Percentiles rank a stretch among this genome's conserved stretches.
These are phyloP conservation scores for Amniataba percoides DNA, from an alignment of 2,797 vertebrate species.

Conservation along the genomic window DNA sequence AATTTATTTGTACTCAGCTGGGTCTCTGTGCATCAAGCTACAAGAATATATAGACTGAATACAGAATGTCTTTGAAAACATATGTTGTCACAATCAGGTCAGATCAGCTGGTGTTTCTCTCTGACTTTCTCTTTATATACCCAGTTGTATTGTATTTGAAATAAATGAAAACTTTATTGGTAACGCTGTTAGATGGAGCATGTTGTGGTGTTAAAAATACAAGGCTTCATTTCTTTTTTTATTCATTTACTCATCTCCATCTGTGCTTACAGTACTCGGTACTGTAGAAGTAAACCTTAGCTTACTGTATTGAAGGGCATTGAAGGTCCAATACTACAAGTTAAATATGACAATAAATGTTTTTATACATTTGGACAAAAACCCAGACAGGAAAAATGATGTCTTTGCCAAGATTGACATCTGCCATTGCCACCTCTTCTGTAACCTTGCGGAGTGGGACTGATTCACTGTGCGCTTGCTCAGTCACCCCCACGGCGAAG, in stretches of 20 bases:
- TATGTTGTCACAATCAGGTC: background rate
- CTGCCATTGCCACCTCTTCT: conserved; percentile 12
- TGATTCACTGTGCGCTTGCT: conserved; percentile 31
- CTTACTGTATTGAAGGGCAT: background rate
- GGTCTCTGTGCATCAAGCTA: background rate
- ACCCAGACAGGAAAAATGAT: background rate
- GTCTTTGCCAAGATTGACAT: background rate
- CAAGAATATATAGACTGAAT: no score
- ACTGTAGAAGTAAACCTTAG: background rate
- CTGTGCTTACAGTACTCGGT: background rate
- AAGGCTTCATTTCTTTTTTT: background rate
- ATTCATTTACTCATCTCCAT: background rate
- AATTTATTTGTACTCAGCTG: background rate
- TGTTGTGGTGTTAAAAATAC: background rate
- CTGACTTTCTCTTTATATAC: background rate
- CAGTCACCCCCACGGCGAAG: background rate
- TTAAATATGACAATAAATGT: background rate
- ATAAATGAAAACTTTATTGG: background rate
- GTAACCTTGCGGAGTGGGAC: background rate
- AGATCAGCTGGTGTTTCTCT: background rate
- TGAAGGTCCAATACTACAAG: background rate
- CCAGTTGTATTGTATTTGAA: background rate
- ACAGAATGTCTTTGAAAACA: background rate
- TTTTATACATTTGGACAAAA: background rate
- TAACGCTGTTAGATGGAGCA: background rate